Base-by-base conservation (phyloP, 1,140 invertebrate species). In the Magallana gigas region DNA sequence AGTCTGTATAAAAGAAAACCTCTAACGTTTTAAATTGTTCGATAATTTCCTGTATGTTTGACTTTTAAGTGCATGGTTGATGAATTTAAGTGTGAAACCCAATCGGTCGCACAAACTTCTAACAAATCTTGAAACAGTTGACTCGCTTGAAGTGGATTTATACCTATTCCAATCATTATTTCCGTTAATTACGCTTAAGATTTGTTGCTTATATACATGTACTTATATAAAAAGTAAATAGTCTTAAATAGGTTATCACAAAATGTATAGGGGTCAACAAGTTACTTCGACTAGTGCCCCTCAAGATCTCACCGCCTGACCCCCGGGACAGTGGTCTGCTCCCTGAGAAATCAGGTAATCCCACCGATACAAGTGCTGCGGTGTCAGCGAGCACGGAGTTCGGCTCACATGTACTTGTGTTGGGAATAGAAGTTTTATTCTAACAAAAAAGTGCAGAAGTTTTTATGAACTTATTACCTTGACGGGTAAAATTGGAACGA, bases 1-100 rank as follows among this genome's bases (percentile, higher is more conserved):
- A 76, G 8, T 76, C 23, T 76, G 18, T 36, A 76, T 29, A 76
- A 76, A 29, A 76, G 23, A 76, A 29, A 76, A 76, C 8, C 23
- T 76, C 36, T 76, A 48, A 76, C 16, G 12, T 29, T 76, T 76
- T 7, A 71, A 76, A 76, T 29, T 29, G 23, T 76, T 76, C 18
- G 36, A 76, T 29, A 76, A 76, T 76, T 76, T 76, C 68, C 68
- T 76, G 68, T 76, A 76, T 76, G 14, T 76, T 29, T 76, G 23
- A 76, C 68, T 29, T 76, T 48, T 29, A 76, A 76, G 68, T 29
- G 68, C 23, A 76, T 11, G 23, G 68, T 76, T 29, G 68, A 76
- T 76, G 23, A 76, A 76, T 76, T 76, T 23, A 76, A 76, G 68
- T 76, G 68, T 76, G 68, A 76, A 76, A 76, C 68, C 68, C 23